Base-by-base conservation (phyloP, 2,797 vertebrate genomes). In the Diglossa cyanea region DNA sequence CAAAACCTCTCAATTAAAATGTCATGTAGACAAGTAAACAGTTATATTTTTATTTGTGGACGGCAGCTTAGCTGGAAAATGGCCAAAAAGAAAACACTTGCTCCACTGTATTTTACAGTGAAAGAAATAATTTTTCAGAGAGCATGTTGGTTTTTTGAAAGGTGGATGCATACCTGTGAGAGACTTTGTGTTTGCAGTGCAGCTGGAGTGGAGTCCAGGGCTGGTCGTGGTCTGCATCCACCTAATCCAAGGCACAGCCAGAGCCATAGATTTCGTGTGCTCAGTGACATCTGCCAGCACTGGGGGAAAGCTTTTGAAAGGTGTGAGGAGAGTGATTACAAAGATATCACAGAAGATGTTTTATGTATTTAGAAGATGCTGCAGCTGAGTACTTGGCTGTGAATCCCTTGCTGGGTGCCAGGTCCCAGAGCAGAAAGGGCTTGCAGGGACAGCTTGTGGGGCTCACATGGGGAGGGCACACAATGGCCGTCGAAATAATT, bases 261-360 rank as follows among this genome's bases (percentile, higher is more conserved):
- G 47, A 39, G 28, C 13, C 31, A 24, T 26, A 33, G 54, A 10
- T 16, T 31, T 0, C 0, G 10, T 7, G n/a, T 13, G 75, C 0
- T 1, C 39, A 11, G 33, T 10, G 54, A 55, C 50, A 60, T 50
- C 45, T 47, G 37, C 26, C 76, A 68, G 74, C 2, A 4, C 50
- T 1, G 12, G 19, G 7, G 28, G 10, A 8, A 57, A 5, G 0
- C 3, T 37, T 12, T 1, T 53, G 48, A 35, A 74, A 74, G 25
- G 44, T 9, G 0, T 17, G 47, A 51, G 12, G 24, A 50, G 1
- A 2, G 1, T 5, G 19, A 61, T 45, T 39, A 42, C 37, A 65
- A n/a, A 71, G 24, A 3, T 17, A 2, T 28, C 13, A 33, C 0
- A 25, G 33, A 33, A 45, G 33, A 30, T 47, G 25, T 40, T 68